Conservation (phyloP, 2,888 invertebrate genomes). For the Netelia melanura region DNA sequence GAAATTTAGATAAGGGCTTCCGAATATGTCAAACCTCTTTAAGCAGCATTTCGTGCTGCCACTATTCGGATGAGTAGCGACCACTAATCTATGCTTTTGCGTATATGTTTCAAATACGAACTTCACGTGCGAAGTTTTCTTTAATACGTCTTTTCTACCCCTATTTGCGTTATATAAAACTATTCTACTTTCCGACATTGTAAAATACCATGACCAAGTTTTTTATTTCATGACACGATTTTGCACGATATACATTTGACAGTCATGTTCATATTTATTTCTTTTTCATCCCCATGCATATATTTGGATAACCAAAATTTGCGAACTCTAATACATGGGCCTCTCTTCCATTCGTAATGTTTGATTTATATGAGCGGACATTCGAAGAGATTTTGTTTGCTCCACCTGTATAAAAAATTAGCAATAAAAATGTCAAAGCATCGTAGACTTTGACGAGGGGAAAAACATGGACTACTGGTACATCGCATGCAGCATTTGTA, state of each 20-base stretch:
- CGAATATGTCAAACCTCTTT: no score
- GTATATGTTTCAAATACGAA: neutral
- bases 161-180: neutral
- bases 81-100: neutral
- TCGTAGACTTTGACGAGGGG: neutral
- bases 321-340: neutral
- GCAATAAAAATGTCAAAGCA: neutral
- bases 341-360: neutral
- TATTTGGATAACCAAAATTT: neutral
- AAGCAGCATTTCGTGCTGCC: no score
- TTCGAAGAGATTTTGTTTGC: slow-evolving; percentile 22
- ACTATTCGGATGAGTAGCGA: no score
- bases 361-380: slow-evolving; percentile 16
- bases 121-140: neutral
- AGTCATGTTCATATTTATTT: neutral
- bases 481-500: slow-evolving; percentile 32
- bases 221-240: neutral
- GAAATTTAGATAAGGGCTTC: no score
- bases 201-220: neutral
- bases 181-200: neutral
- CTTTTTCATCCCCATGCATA: neutral
- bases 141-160: neutral
- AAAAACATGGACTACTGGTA: slow-evolving; percentile 6
- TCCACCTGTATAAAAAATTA: slow-evolving; percentile 28
- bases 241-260: neutral